Conservation (phyloP, 2,113 vertebrate genomes). For the Sminthopsis crassicaudata region DNA sequence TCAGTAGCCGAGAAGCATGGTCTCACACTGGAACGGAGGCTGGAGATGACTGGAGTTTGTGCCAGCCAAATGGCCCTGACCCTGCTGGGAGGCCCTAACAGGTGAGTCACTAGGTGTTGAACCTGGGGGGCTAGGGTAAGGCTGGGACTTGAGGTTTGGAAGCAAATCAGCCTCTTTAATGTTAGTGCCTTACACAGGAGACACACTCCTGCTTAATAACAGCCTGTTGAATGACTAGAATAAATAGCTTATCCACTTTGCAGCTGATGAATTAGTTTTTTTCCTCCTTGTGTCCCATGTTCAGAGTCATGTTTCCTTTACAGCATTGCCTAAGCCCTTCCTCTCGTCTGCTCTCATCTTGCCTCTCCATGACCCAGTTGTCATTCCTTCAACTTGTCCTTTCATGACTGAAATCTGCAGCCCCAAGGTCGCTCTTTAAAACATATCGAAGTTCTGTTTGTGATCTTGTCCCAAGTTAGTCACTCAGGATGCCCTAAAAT, state of each 20-base stretch:
- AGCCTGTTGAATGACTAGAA: neutral
- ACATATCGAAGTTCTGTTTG: neutral
- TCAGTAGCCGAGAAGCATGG: conserved; percentile 93
- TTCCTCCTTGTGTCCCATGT: neutral
- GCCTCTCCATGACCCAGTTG: neutral
- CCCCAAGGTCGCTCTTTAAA: neutral
- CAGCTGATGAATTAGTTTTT: neutral
- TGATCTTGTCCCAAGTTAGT: neutral
- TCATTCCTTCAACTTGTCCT: neutral
- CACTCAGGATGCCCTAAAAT: neutral
- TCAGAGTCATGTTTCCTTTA: neutral
- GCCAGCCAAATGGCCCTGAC: conserved; percentile 99
- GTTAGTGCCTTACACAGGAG: neutral
- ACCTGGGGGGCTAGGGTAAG: neutral
- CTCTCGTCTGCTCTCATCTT: neutral
- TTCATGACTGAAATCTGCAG: neutral
- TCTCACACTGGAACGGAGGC: conserved; percentile 92
- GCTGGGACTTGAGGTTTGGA: neutral
- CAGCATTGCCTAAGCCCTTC: neutral
- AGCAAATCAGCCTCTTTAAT: neutral
- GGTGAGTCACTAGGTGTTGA: conserved; percentile 83
- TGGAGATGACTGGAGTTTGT: conserved; percentile 98
- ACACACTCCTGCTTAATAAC: neutral
- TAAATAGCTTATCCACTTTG: neutral
- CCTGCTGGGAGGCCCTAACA: conserved; percentile 97